Conservation (phyloP, 2,797 vertebrate species). For the Etheostoma perlongum region DNA sequence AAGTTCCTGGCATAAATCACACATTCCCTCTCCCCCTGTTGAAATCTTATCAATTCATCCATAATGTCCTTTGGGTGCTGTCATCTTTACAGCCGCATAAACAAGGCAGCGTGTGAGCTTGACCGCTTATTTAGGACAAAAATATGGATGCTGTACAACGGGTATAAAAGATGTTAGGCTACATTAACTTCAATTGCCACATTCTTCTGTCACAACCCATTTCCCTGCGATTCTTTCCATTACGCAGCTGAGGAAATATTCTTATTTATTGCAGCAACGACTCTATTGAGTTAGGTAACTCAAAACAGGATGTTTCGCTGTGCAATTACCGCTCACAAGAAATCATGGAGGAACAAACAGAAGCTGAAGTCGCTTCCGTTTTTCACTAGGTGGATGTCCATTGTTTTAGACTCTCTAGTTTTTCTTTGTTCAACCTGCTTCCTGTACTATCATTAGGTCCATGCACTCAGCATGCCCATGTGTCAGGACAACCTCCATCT, state of each 20-base stretch:
- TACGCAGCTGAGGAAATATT: constrained; percentile 76
- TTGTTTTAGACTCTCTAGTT: constrained; percentile 73
- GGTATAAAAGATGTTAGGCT: constrained; percentile 44
- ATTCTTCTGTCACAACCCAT: constrained; percentile 76
- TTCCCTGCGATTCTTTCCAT: constrained; percentile 70
- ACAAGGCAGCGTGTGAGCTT: constrained; percentile 62
- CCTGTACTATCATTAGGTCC: constrained; percentile 61
- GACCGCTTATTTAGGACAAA: constrained; percentile 70
- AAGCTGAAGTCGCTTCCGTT: constrained; percentile 70
- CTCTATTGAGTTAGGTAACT: constrained; percentile 82
- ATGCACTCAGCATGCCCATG: constrained; percentile 36
- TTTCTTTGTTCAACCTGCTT: constrained; percentile 63
- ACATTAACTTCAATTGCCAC: constrained; percentile 51
- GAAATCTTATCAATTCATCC: constrained; percentile 74
- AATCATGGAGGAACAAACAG: constrained; percentile 80
- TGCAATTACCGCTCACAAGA: constrained; percentile 80
- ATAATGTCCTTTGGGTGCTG: constrained; percentile 67
- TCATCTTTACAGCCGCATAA: constrained; percentile 74
- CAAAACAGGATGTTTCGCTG: constrained; percentile 83
- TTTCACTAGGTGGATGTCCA: constrained; percentile 59
- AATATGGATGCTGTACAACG: constrained; percentile 41
- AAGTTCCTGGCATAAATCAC: constrained; percentile 73
- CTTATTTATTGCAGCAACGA: constrained; percentile 70
- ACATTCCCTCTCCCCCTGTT: constrained; percentile 17
- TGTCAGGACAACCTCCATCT: constrained; percentile 36